A percentile compares a stretch with the other conserved stretches of the same genome.
Conservation (phyloP, 2,797 vertebrate species). For the Anguilla pacifica region DNA sequence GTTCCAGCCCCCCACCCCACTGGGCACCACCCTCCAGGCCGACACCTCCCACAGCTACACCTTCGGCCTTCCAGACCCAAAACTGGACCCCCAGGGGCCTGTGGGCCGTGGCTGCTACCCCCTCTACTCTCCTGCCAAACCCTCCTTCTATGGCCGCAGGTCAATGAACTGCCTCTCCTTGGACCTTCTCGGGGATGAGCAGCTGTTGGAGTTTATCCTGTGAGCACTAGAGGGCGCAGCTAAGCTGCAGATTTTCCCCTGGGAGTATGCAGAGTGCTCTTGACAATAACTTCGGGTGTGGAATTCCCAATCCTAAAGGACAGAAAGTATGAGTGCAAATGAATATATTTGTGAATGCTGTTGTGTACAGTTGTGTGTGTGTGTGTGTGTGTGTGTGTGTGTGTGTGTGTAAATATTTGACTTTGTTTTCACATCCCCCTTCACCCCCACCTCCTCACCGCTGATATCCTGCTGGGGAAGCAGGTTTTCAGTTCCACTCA, state of each 20-base stretch:
- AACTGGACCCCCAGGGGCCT: conserved; percentile 60
- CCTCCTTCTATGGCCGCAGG: conserved; percentile 76
- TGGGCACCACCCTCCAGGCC: conserved; percentile 60
- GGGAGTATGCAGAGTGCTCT: neutral
- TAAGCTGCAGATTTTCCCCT: neutral
- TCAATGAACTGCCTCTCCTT: conserved; percentile 79
- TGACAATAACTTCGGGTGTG: neutral
- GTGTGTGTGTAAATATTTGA: conserved; percentile 10
- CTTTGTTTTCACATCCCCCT: neutral
- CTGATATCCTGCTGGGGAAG: neutral
- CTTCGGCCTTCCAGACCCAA: conserved; percentile 70
- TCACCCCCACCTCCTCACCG: neutral
- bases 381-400: conserved; percentile 20
- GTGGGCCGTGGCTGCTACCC: conserved; percentile 64
- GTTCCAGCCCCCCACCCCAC: conserved; percentile 58
- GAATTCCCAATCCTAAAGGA: neutral
- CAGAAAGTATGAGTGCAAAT: neutral
- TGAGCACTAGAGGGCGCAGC: conserved; percentile 43
- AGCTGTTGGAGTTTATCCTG: conserved; percentile 74
- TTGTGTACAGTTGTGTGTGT: conserved; percentile 1
- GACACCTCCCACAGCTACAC: conserved; percentile 79
- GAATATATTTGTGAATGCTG: conserved; percentile 8
- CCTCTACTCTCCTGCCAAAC: conserved; percentile 72
- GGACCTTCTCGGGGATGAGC: conserved; percentile 78
- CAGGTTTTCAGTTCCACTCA: conserved; percentile 10